Conservation (phyloP, 2,797 vertebrate genomes). For the Enteromius afrohamiltoni region DNA sequence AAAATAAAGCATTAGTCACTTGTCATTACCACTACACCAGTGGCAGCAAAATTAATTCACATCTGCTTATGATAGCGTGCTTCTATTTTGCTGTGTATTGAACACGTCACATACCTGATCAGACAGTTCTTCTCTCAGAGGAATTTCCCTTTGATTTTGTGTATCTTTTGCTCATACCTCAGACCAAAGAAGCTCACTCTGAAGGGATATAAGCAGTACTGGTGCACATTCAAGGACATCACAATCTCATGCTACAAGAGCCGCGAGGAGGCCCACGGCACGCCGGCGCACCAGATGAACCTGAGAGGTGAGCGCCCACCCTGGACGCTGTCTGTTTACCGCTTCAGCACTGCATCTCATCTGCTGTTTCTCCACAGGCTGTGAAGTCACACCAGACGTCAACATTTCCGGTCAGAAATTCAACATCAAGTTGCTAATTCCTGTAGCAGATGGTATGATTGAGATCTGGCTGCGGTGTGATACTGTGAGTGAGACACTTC, state of each 20-base stretch:
- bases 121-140: too few relatives aligned
- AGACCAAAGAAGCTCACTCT: slow-evolving; percentile 99
- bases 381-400: slow-evolving; percentile 98
- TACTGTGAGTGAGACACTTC: slow-evolving; percentile 79
- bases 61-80: background rate
- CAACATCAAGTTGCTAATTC: slow-evolving; percentile 98
- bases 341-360: background rate
- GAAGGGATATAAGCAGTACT: slow-evolving; percentile 98
- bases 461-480: slow-evolving; percentile 99
- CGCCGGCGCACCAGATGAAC: slow-evolving; percentile 95
- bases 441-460: slow-evolving; percentile 98
- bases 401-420: slow-evolving; percentile 99
- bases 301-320: slow-evolving; percentile 84
- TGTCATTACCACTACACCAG: background rate
- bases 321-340: background rate
- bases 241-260: slow-evolving; percentile 99
- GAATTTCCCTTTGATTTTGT: background rate
- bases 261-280: slow-evolving; percentile 94
- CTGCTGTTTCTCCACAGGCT: slow-evolving; percentile 77
- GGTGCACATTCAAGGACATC: slow-evolving; percentile 99
- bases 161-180: slow-evolving; percentile 15
- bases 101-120: background rate
- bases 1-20: background rate
- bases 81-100: background rate
- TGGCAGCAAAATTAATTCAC: background rate